phyloP scores from a whole-genome alignment of 2,888 invertebrate species.

The Euplexia lucipara region DNA sequence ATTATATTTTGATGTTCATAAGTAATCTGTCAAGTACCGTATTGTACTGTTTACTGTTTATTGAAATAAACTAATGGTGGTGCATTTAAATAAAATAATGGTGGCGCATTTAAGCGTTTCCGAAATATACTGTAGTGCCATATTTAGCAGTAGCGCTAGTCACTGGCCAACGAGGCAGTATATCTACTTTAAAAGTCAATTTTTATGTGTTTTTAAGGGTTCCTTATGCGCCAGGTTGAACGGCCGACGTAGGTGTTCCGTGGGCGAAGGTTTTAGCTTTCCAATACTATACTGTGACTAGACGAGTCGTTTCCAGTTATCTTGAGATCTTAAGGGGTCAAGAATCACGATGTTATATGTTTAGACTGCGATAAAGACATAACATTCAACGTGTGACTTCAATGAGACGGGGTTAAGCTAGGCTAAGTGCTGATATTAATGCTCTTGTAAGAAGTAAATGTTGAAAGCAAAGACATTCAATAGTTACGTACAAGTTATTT shows the following conservation, averaged over 20 bases:
- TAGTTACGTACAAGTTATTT: too few species aligned
- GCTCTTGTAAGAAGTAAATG: background rate
- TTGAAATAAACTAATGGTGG: too few species aligned
- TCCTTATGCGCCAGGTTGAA: slow-evolving; percentile 49
- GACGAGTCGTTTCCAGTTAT: slow-evolving; percentile 23
- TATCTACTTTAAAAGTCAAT: slow-evolving; percentile 21
- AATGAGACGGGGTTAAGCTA: background rate
- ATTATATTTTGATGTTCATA: too few species aligned
- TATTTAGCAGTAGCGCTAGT: too few species aligned
- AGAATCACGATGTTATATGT: slow-evolving; percentile 39
- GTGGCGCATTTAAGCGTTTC: too few species aligned
- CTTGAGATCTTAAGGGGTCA: slow-evolving; percentile 42
- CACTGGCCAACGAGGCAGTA: too few species aligned
- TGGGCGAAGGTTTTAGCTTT: slow-evolving; percentile 55
- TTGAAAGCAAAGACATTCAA: too few species aligned
- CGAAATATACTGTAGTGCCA: too few species aligned
- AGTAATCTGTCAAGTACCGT: too few species aligned
- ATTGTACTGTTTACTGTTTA: too few species aligned
- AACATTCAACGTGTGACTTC: slow-evolving; percentile 16
- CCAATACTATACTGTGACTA: slow-evolving; percentile 44
- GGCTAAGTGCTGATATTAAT: background rate
- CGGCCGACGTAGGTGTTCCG: slow-evolving; percentile 51
- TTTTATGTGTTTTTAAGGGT: slow-evolving; percentile 47
- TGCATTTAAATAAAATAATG: too few species aligned
- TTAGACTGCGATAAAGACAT: slow-evolving; percentile 38